These are phyloP conservation scores for Liposcelis brunnea DNA, from an alignment of 2,888 invertebrate species.

Conservation along the genomic window DNA sequence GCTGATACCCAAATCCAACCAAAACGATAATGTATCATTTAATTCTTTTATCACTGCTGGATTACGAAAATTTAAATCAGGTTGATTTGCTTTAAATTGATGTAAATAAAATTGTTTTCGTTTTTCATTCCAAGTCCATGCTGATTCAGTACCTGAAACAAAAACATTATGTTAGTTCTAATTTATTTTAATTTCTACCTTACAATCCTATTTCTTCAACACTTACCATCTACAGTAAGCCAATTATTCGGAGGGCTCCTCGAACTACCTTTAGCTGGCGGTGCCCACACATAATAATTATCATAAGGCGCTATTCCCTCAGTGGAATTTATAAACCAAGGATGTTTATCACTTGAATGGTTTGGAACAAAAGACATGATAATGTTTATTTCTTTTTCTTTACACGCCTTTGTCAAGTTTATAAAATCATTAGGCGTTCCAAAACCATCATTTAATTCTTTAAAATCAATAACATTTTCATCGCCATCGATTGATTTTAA, in stretches of 20 bases:
- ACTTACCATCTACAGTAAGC: slow-evolving; percentile 29
- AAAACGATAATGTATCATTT: slow-evolving; percentile 39
- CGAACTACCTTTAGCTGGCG: slow-evolving; percentile 22
- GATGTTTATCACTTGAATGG: slow-evolving; percentile 45
- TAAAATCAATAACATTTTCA: slow-evolving; percentile 26
- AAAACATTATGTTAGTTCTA: slow-evolving; percentile 12
- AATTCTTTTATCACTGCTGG: slow-evolving; percentile 44
- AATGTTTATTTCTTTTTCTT: slow-evolving; percentile 35
- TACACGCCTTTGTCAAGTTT: slow-evolving; percentile 30
- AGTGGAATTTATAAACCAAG: slow-evolving; percentile 53
- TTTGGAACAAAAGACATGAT: slow-evolving; percentile 62
- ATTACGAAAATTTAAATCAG: slow-evolving; percentile 71
- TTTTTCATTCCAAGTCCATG: slow-evolving; percentile 49
- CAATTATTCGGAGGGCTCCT: slow-evolving; percentile 49
- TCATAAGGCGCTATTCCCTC: slow-evolving; percentile 38
- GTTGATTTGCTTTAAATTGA: slow-evolving; percentile 46
- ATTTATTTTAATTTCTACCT: too few relatives aligned
- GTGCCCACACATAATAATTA: slow-evolving; percentile 65
- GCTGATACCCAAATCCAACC: slow-evolving; percentile 57
- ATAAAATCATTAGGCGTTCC: slow-evolving; percentile 32
- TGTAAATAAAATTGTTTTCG: slow-evolving; percentile 62
- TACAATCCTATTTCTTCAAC: slow-evolving; percentile 18
- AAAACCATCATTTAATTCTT: slow-evolving; percentile 28
- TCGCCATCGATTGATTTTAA: slow-evolving; percentile 32
- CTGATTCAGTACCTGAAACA: slow-evolving; percentile 32